Evolutionary conservation across 2,113 vertebrate genomes (phyloP).

Genomic region (Erinaceus europaeus): DNA sequence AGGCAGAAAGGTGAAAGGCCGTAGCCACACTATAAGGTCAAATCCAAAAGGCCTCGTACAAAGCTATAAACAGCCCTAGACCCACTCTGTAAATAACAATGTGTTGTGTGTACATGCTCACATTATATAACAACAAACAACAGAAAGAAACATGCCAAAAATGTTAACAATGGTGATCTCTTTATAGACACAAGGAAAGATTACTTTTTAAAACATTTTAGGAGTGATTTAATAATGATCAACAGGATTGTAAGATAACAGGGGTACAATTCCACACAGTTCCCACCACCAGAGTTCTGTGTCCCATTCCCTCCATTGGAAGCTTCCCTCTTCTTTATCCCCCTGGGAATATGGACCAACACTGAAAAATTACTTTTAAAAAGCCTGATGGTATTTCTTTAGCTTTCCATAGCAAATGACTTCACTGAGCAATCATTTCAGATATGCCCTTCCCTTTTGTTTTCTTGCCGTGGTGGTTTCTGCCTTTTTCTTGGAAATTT

Average conservation of each 20-base stretch:
- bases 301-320: too few relatives aligned
- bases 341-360: too few relatives aligned
- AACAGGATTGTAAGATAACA: too few relatives aligned
- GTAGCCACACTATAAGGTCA: neutral
- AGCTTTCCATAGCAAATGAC: neutral
- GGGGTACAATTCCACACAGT: too few relatives aligned
- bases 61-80: neutral
- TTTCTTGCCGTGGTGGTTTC: neutral
- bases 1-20: neutral
- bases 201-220: too few relatives aligned
- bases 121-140: slow-evolving; percentile 6
- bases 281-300: too few relatives aligned
- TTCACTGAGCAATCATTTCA: neutral
- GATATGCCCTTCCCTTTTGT: neutral
- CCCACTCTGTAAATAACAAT: neutral
- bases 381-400: neutral
- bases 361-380: neutral
- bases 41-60: neutral
- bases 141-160: neutral
- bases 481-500: neutral
- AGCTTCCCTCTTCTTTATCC: too few relatives aligned
- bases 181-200: too few relatives aligned
- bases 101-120: accelerated
- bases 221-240: too few relatives aligned
- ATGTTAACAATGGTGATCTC: slow-evolving; percentile 4